Evolutionary conservation across 2,888 invertebrate species (phyloP), one percentile per base, ranked within the genome.

Genomic region (Halocaridina rubra): DNA sequence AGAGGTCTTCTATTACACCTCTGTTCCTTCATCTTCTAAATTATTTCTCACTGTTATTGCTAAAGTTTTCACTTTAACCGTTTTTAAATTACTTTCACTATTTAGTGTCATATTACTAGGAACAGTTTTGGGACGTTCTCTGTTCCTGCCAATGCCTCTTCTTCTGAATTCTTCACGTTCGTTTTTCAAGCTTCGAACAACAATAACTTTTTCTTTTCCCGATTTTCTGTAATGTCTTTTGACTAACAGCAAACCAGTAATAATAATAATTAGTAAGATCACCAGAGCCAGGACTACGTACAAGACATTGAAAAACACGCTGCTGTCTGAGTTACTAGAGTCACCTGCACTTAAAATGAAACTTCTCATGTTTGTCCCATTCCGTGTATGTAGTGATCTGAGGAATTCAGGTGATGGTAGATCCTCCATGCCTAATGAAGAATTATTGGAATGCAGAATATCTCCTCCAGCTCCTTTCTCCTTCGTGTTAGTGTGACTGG

Each of bases 21-120:
- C 87, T 7, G 87, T 87, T 84, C 87, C 87, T 71, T 85, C 82
- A 71, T 87, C 85, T 27, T 87, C 87, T 27, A 87, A 67, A 80
- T 87, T 87, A 86, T 87, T 87, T 82, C 85, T 57, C 16, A 87
- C 87, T 30, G 87, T 87, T 27, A 87, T 84, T 13, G 87, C 87
- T 27, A 87, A 64, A 27, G 87, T 87, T 33, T 87, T 87, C 27
- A 87, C 87, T 67, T 87, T 87, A 13, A 87, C 85, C 22, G 85
- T 84, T 46, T 87, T 85, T 39, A 87, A 77, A 57, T 87, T 87
- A 57, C 87, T 87, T 59, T 87, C 87, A 87, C 87, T 85, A 59
- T 87, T 87, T 22, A 87, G 69, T 22, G 87, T 87, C 77, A 85
- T 84, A 24, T 80, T 82, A 19, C 75, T 69, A 33, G 85, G 76